Evolutionary conservation across 1,140 invertebrate species (phyloP).

Genomic region (Lethrus apterus): DNA sequence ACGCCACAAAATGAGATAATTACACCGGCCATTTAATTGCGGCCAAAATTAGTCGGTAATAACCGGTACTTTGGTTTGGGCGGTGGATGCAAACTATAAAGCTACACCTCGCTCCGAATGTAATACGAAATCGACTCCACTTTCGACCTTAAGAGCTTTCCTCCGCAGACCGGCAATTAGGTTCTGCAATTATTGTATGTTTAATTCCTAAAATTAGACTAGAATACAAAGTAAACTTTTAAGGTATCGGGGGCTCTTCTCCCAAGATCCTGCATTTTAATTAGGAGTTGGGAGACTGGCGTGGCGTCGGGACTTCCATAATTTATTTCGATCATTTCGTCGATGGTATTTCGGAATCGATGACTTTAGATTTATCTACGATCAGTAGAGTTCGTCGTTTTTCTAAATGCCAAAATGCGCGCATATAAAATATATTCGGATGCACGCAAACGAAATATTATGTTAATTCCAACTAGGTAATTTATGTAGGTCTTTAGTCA

Average conservation of each 20-base stretch:
- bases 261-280: too few species aligned
- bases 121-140: background rate
- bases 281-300: too few species aligned
- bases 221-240: slow-evolving; percentile 28
- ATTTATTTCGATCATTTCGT: too few species aligned
- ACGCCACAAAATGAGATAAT: slow-evolving; percentile 40
- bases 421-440: too few species aligned
- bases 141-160: slow-evolving; percentile 22
- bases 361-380: too few species aligned
- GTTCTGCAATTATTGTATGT: slow-evolving; percentile 33
- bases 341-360: too few species aligned
- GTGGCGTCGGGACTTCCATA: too few species aligned
- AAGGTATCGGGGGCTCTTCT: background rate
- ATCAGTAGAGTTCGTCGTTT: too few species aligned
- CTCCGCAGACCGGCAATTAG: slow-evolving; percentile 24
- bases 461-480: too few species aligned
- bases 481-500: too few species aligned
- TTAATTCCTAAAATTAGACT: slow-evolving; percentile 30
- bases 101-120: background rate
- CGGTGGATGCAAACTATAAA: slow-evolving; percentile 18
- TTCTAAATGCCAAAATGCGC: too few species aligned
- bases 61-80: slow-evolving; percentile 29
- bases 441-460: too few species aligned
- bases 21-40: slow-evolving; percentile 36
- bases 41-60: slow-evolving; percentile 36